Conservation (phyloP, 2,797 vertebrate genomes). For the Mycteria americana region DNA sequence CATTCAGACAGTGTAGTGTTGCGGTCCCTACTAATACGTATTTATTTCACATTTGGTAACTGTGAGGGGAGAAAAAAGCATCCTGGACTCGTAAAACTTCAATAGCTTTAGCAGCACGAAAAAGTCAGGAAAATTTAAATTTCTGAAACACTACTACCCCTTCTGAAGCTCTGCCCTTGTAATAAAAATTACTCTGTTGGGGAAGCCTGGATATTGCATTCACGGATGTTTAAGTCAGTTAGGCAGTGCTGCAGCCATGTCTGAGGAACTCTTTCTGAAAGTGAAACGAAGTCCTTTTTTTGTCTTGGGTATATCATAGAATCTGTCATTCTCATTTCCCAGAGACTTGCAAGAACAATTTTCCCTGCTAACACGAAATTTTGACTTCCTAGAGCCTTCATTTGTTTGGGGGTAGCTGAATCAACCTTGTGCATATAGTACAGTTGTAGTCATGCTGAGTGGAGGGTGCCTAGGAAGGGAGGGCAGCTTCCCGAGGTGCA, state of each 20-base stretch:
- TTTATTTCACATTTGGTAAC: background rate
- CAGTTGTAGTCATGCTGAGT: background rate
- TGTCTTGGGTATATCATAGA: background rate
- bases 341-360: background rate
- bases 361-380: background rate
- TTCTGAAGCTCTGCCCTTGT: background rate
- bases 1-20: background rate
- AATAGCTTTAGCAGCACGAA: background rate
- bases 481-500: background rate
- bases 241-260: background rate
- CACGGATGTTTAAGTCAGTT: background rate
- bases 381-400: background rate
- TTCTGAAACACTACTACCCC: background rate
- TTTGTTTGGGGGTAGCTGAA: background rate
- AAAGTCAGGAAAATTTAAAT: background rate
- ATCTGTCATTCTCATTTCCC: background rate
- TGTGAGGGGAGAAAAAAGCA: background rate
- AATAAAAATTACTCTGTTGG: background rate
- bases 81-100: background rate
- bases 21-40: background rate
- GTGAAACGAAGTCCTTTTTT: background rate
- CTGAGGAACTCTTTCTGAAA: background rate
- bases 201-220: background rate
- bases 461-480: background rate
- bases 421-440: background rate